Percentiles rank a stretch among this genome's conserved stretches.
These are phyloP conservation scores for Sciaenops ocellatus DNA, from an alignment of 2,797 vertebrate species.

Conservation along the genomic window DNA sequence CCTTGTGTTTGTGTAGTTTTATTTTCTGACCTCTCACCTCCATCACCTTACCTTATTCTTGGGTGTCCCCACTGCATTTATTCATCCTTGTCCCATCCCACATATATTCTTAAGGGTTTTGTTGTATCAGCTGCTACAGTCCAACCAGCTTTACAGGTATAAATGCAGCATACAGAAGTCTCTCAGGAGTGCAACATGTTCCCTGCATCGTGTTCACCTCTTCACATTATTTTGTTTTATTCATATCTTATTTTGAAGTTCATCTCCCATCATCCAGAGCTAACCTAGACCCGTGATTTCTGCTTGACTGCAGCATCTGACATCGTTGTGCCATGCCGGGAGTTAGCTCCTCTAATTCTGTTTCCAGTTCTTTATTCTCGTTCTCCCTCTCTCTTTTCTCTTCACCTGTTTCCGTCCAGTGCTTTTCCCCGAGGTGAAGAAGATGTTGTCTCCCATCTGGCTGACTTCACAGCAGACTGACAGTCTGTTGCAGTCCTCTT, in stretches of 20 bases:
- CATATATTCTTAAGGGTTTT: conserved; percentile 31
- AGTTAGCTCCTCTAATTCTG: conserved; percentile 60
- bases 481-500: conserved; percentile 72
- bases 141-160: conserved; percentile 32
- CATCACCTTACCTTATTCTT: conserved; percentile 19
- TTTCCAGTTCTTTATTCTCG: conserved; percentile 22
- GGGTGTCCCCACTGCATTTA: conserved; percentile 31
- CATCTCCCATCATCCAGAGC: conserved; percentile 44
- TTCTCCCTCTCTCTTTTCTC: conserved; percentile 23
- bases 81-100: conserved; percentile 16
- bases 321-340: conserved; percentile 43
- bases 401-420: conserved; percentile 68
- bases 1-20: conserved; percentile 41
- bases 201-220: conserved; percentile 44
- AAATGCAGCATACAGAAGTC: conserved; percentile 46
- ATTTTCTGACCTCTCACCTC: conserved; percentile 23
- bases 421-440: conserved; percentile 77
- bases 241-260: conserved; percentile 63
- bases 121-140: conserved; percentile 25
- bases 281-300: conserved; percentile 36
- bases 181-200: conserved; percentile 47
- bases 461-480: conserved; percentile 80
- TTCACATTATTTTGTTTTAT: conserved; percentile 69
- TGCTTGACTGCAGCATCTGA: conserved; percentile 52
- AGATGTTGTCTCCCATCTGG: conserved; percentile 84